A percentile compares a stretch with the other conserved stretches of the same genome.
Conservation (phyloP, 2,888 invertebrate genomes). For the Stenichneumon culpator region DNA sequence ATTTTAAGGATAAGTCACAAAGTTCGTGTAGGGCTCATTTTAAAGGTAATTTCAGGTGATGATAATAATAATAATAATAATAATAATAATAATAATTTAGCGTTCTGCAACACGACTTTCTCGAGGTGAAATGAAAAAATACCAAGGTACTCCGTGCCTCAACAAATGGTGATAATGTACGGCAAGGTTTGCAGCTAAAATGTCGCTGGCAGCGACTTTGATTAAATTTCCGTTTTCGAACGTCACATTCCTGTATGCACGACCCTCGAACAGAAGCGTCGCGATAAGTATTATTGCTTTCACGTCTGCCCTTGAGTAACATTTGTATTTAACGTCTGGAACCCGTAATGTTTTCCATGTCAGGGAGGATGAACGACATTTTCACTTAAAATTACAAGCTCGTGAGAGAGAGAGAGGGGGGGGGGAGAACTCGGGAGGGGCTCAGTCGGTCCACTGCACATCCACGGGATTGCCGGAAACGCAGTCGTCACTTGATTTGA, state of each 20-base stretch:
- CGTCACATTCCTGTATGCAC: neutral
- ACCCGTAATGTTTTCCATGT: conserved; percentile 1
- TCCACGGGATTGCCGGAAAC: conserved; percentile 5
- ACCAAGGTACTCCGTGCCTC: too few species aligned
- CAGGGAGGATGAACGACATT: neutral
- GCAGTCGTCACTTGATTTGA: conserved; percentile 58
- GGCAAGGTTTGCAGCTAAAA: neutral
- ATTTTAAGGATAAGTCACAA: too few species aligned
- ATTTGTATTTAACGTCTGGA: neutral
- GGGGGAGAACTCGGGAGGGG: neutral
- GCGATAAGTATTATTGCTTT: conserved; percentile 10
- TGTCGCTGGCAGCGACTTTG: neutral
- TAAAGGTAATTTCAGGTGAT: too few species aligned
- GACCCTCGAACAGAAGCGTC: conserved; percentile 1
- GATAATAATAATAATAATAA: too few species aligned
- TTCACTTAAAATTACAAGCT: conserved; percentile 44
- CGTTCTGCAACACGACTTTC: too few species aligned
- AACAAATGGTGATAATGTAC: too few species aligned
- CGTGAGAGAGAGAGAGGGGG: neutral
- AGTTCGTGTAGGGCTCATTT: too few species aligned
- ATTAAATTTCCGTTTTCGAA: neutral
- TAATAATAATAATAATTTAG: too few species aligned
- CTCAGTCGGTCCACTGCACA: conserved; percentile 7
- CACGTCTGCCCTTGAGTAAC: neutral
- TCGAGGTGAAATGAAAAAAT: too few species aligned